Base-by-base conservation (phyloP, 2,797 vertebrate genomes). In the Jordanella pulchra region DNA sequence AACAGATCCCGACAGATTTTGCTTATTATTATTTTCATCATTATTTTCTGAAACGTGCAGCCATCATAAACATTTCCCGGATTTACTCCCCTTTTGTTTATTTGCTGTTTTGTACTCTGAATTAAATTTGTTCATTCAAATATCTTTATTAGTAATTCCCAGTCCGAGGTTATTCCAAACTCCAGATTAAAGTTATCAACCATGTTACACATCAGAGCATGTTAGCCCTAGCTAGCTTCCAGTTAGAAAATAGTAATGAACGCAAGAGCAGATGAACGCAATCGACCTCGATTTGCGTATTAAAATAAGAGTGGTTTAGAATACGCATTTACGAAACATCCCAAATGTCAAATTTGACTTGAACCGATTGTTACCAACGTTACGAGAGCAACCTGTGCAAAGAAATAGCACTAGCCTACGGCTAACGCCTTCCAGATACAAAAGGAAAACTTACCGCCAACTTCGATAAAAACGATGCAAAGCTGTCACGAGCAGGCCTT, bases 361-460 rank as follows among this genome's bases (percentile, higher is more conserved):
- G 7, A 77, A 72, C 51, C 71, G 72, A 72, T 17, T 11, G 13
- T 5, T 3, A 30, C 53, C 66, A 71, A 64, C 65, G 66, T 67
- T 7, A 54, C 42, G 65, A 25, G 14, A 25, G 55, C 17, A 73
- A 42, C 51, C 13, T 44, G 30, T n/a, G 55, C 39, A 27, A 28
- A n/a, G 10, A 63, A 50, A 54, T 68, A 64, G 65, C 66, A 44
- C 77, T 84, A 89, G 72, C 78, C 50, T 79, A 71, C 65, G 80
- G 82, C 87, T 83, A 58, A 69, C 48, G 0, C 18, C 45, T 21
- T 50, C 47, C 25, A 32, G 4, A 27, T 7, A 30, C 17, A 1
- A 5, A 35, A 21, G 72, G 9, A 50, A 80, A 77, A 81, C 85
- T 60, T 73, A 86, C 87, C 79, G 70, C 63, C 63, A 15, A n/a